These are phyloP conservation scores for Typhlichthys eigenmanni DNA, from an alignment of 2,797 vertebrate species.

Conservation along the genomic window DNA sequence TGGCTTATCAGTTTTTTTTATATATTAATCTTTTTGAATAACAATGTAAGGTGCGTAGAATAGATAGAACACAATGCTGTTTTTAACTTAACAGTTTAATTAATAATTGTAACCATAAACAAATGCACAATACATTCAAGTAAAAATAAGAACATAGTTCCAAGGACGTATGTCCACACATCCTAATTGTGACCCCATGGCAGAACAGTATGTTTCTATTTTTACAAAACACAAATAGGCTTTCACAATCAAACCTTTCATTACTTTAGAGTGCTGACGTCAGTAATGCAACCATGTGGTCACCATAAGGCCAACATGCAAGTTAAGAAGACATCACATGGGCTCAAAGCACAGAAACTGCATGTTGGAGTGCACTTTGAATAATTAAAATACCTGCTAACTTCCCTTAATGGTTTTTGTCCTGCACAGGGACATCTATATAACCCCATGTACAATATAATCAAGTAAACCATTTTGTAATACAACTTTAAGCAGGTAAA, in stretches of 20 bases:
- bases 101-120: conserved; percentile 4
- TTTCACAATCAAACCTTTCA: conserved; percentile 65
- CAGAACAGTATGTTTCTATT: conserved; percentile 52
- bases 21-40: conserved; percentile 6
- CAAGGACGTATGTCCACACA: conserved; percentile 17
- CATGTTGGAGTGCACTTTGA: conserved; percentile 18
- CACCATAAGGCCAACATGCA: conserved; percentile 46
- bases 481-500: too few species aligned
- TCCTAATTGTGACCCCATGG: conserved; percentile 34
- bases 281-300: conserved; percentile 42
- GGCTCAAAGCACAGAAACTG: conserved; percentile 42
- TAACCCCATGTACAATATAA: background rate
- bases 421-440: background rate
- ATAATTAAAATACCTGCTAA: conserved; percentile 46
- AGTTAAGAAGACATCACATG: conserved; percentile 58
- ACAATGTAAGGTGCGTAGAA: too few species aligned
- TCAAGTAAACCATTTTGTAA: background rate
- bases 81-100: conserved; percentile 3
- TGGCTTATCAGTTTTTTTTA: conserved; percentile 1
- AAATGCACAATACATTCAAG: conserved; percentile 24
- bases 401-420: conserved; percentile 34
- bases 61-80: conserved; percentile 3
- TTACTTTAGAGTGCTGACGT: conserved; percentile 63
- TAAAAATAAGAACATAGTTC: conserved; percentile 11
- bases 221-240: conserved; percentile 53